Evolutionary conservation across 2,113 vertebrate species (phyloP).

Genomic region (Smithornis capensis): DNA sequence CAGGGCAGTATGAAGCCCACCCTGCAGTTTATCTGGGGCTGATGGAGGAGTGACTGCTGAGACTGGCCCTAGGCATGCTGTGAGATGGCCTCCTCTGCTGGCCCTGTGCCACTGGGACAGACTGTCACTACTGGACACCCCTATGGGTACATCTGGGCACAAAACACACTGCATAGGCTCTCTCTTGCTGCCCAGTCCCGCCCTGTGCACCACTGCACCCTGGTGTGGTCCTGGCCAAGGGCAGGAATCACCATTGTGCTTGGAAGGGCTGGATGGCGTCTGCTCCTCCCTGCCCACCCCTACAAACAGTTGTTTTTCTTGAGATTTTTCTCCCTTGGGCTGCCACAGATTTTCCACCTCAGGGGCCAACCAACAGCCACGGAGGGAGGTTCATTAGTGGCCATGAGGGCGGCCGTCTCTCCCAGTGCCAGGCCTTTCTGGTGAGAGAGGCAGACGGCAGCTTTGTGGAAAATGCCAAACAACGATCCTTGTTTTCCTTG

Average conservation of each 20-base stretch:
- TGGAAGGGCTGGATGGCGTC: not conserved
- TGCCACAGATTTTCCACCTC: conserved; percentile 31
- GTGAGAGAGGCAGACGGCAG: not conserved
- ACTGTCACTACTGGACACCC: not conserved
- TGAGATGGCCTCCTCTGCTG: accelerated
- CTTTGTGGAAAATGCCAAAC: not conserved
- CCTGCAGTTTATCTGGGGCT: not conserved
- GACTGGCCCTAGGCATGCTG: accelerated
- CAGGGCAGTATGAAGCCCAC: not conserved
- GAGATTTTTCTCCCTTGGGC: not conserved
- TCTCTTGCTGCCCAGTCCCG: too few species aligned
- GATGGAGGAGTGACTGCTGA: accelerated
- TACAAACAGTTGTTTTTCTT: conserved; percentile 9
- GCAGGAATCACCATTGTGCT: accelerated
- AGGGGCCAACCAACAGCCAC: not conserved
- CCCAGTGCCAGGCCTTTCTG: not conserved
- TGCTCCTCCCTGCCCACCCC: not conserved
- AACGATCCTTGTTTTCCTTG: conserved; percentile 50
- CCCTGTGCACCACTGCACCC: accelerated
- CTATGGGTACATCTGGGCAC: not conserved
- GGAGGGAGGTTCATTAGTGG: not conserved
- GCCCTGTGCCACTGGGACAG: not conserved
- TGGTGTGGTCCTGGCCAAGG: accelerated
- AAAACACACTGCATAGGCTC: not conserved
- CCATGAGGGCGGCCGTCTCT: not conserved